Conservation (phyloP, 2,797 vertebrate genomes). For the Eulemur rubriventer region DNA sequence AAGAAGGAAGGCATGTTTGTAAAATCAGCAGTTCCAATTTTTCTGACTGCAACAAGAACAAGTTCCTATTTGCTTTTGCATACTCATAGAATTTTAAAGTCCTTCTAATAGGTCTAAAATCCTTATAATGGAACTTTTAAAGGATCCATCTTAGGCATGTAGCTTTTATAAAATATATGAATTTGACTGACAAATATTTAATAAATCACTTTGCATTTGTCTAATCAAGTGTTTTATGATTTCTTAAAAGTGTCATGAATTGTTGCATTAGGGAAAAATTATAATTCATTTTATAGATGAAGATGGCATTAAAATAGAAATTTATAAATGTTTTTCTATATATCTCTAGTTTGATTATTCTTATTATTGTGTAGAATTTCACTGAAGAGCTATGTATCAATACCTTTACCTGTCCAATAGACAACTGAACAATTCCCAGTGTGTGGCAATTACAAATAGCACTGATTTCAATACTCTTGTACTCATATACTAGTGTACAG, state of each 20-base stretch:
- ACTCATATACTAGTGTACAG: background rate
- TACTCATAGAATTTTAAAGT: background rate
- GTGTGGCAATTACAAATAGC: background rate
- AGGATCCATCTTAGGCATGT: background rate
- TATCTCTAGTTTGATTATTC: background rate
- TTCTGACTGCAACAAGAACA: background rate
- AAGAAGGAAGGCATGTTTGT: background rate
- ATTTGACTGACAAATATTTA: background rate
- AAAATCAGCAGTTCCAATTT: background rate
- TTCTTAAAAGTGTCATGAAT: background rate
- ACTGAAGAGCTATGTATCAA: background rate
- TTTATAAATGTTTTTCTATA: background rate
- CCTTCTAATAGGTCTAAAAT: background rate
- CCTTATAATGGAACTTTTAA: background rate
- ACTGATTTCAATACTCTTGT: background rate
- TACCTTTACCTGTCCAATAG: background rate
- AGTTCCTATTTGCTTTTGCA: background rate
- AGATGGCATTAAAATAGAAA: background rate
- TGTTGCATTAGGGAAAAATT: background rate
- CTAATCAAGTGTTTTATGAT: background rate
- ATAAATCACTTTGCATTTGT: background rate
- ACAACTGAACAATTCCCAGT: background rate
- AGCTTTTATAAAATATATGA: background rate
- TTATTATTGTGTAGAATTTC: background rate
- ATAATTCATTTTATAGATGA: background rate